Evolutionary conservation across 2,797 vertebrate species (phyloP).

Genomic region (Spinus pinus): DNA sequence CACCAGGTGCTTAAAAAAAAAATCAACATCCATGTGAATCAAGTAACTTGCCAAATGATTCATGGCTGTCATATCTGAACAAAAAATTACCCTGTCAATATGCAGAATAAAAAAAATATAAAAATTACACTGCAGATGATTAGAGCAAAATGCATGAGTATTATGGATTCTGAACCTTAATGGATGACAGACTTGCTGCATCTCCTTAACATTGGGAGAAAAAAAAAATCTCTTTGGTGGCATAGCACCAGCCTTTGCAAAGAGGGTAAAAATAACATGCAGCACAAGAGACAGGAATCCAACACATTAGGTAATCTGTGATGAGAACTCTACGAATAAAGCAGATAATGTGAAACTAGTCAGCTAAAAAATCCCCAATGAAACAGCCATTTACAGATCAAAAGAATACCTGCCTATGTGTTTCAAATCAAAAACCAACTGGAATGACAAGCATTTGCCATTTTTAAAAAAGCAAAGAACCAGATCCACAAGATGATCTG

Average conservation of each 20-base stretch:
- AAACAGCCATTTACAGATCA: not conserved
- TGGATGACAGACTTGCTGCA: not conserved
- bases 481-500: not conserved
- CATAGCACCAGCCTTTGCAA: conserved; percentile 27
- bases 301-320: not conserved
- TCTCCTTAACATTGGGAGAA: not conserved
- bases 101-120: not conserved
- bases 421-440: conserved; percentile 10
- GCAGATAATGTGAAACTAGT: not conserved
- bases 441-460: not conserved
- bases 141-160: not conserved
- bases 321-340: conserved; percentile 10
- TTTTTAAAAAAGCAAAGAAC: not conserved
- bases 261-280: conserved; percentile 43
- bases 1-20: not conserved
- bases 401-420: not conserved
- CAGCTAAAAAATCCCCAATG: not conserved
- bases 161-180: conserved; percentile 10
- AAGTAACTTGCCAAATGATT: not conserved
- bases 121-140: not conserved
- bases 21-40: not conserved
- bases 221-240: not conserved
- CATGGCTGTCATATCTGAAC: not conserved
- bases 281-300: conserved; percentile 21
- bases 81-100: not conserved